These are phyloP conservation scores for Leptodactylus fuscus DNA, from an alignment of 2,113 vertebrate genomes.

Conservation along the genomic window DNA sequence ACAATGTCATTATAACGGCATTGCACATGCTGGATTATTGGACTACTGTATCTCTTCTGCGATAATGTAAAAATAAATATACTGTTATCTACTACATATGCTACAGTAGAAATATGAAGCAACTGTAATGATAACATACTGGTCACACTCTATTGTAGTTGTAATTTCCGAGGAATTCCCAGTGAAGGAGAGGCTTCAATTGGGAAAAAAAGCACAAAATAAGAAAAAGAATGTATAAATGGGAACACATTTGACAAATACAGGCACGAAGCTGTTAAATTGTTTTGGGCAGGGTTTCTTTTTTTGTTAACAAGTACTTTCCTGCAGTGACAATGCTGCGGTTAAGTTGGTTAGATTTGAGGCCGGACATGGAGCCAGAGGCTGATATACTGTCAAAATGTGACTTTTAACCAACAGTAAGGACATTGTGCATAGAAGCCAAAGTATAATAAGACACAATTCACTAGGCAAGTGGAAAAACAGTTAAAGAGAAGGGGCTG, in stretches of 20 bases:
- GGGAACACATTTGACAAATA: no score
- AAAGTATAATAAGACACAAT: constrained; percentile 32
- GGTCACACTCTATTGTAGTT: no score
- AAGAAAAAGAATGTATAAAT: background rate
- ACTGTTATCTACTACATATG: background rate
- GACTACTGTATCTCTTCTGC: no score
- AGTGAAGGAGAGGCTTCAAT: no score
- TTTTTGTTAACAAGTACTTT: background rate
- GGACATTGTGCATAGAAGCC: constrained; percentile 40
- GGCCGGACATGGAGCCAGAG: background rate
- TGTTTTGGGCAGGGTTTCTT: background rate
- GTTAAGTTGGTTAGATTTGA: background rate
- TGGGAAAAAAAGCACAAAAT: background rate
- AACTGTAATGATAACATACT: background rate
- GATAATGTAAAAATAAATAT: background rate
- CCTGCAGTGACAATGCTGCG: background rate
- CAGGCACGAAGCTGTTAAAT: background rate
- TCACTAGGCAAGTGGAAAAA: constrained; percentile 49
- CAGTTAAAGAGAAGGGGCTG: constrained; percentile 37
- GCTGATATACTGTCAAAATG: constrained; percentile 16
- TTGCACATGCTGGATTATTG: no score
- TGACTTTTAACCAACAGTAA: constrained; percentile 47
- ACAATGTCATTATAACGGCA: background rate
- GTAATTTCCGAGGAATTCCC: background rate
- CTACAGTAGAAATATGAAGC: background rate